These are phyloP conservation scores for Tychaedon coryphoeus DNA, from an alignment of 2,113 vertebrate genomes.

Conservation along the genomic window DNA sequence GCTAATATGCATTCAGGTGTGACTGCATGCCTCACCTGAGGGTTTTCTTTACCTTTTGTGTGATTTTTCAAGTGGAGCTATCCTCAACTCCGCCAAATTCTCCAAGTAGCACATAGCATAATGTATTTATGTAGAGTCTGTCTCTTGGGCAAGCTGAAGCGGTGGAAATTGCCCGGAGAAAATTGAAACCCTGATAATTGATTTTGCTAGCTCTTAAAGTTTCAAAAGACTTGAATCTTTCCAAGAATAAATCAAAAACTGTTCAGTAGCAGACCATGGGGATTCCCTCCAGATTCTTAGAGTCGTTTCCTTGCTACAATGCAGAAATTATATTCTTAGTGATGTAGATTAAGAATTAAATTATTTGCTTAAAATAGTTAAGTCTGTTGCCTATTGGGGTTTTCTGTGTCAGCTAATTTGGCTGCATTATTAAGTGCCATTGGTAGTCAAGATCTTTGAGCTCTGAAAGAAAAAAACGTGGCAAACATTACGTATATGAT, in stretches of 20 bases:
- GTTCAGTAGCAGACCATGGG: conserved; percentile 45
- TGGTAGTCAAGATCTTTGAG: conserved; percentile 27
- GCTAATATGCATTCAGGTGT: conserved; percentile 39
- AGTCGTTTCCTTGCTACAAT: conserved; percentile 40
- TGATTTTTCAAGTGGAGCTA: conserved; percentile 48
- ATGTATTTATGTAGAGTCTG: conserved; percentile 62
- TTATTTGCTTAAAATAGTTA: conserved; percentile 68
- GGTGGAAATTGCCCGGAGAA: conserved; percentile 65
- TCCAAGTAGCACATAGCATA: conserved; percentile 49
- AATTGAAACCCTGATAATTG: conserved; percentile 74
- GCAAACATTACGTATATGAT: conserved; percentile 6
- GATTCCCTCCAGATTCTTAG: conserved; percentile 38
- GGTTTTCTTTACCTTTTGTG: conserved; percentile 59
- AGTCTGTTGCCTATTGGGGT: conserved; percentile 9
- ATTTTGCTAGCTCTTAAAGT: conserved; percentile 71
- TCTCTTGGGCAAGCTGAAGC: conserved; percentile 69
- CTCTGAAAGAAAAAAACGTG: background rate
- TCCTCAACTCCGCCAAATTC: conserved; percentile 59
- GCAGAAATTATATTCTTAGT: conserved; percentile 44
- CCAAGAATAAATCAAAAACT: conserved; percentile 67
- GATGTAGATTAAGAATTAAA: conserved; percentile 62
- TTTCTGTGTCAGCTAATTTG: conserved; percentile 52
- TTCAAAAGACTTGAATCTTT: conserved; percentile 69
- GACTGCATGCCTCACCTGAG: conserved; percentile 42
- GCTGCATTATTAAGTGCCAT: background rate